Base-by-base conservation (phyloP, 2,888 invertebrate genomes). In the Tenthredo notha region DNA sequence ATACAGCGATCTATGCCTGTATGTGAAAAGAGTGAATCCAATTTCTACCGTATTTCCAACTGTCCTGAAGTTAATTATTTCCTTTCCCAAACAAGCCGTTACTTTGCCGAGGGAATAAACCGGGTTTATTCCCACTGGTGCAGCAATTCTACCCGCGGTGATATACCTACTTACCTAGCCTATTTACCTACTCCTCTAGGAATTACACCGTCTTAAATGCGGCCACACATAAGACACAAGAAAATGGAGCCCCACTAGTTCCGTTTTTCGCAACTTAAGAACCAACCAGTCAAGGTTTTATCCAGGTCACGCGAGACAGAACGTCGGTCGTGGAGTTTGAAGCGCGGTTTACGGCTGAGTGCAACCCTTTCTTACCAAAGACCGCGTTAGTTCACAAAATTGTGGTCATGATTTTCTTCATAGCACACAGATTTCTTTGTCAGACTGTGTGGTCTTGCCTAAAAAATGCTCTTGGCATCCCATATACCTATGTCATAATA, bases 301-400 rank as follows among this genome's bases (percentile, higher is more conserved):
- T 58, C 58, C 78, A 37, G 58, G 61, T 58, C 61, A 58, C 29
- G 58, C 58, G 58, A 78, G 78, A 33, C 54, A n/a, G 61, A 37
- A 78, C 78, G 29, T 29, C 21, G 37, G 58, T 78, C 78, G 78
- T 77, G 50, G 29, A 74, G 50, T 77, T 77, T 74, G 21, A 74
- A 74, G 72, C 72, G 72, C 25, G 72, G 43, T 74, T 74, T 74
- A 74, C 72, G 72, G 72, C 43, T 25, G 15, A 74, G 72, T 43
- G 43, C 43, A 12, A 74, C 72, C 72, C 72, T 29, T 43, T 74
- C 72, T 74, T 74, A 74, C n/a, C 40, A 10, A 4, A 74, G 43
- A 40, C 21, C 72, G 21, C 72, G 21, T 33, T 67, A 33, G 72
- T 43, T 9, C 40, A 43, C 40, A 43, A 29, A 74, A 74, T 43